Evolutionary conservation across 2,797 vertebrate genomes (phyloP), one percentile per base, ranked within the genome.

Genomic region (Hapalemur alaotrensis): DNA sequence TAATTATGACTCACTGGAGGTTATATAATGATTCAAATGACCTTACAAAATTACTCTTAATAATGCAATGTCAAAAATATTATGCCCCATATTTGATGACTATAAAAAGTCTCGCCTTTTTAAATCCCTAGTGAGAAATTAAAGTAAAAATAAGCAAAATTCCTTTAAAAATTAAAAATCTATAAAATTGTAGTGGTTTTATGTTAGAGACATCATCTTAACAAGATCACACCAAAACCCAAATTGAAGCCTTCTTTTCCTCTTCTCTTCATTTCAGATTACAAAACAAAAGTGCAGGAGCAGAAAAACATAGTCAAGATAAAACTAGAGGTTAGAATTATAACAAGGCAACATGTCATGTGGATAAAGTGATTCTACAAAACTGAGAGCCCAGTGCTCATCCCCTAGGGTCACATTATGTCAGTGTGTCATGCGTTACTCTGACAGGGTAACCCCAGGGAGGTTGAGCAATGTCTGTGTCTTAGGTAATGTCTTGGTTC

Each of bases 401-500:
- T 90, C 12, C 87, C 59, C 63, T 17, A 69, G 54, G 67, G 50
- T 78, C 80, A 20, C 50, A 85, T 75, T 82, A 87, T 75, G 72
- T 78, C 88, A 41, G 78, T 3, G 2, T 52, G 76, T 69, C 89
- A 73, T 9, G 25, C 9, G 8, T 23, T 69, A 5, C 48, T 92
- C 72, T 75, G 80, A 84, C 67, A 73, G 25, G 48, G 25, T 20
- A 52, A 65, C 84, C 83, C 48, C 0, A 54, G 92, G 88, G 95
- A 93, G 15, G 67, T 17, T 96, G 61, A 96, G 63, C 90, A 95
- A 93, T 75, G 95, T 95, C 95, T 95, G 46, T 20, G 12, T 95
- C 76, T 97, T 97, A 95, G 88, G 78, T 97, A 93, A 97, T 91
- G 84, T 98, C 97, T 97, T 96, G 90, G 84, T 90, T 96, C 88